Percentiles rank a stretch among this genome's conserved stretches.
phyloP scores from a whole-genome alignment of 2,797 vertebrate genomes.

The Tragelaphus eurycerus region DNA sequence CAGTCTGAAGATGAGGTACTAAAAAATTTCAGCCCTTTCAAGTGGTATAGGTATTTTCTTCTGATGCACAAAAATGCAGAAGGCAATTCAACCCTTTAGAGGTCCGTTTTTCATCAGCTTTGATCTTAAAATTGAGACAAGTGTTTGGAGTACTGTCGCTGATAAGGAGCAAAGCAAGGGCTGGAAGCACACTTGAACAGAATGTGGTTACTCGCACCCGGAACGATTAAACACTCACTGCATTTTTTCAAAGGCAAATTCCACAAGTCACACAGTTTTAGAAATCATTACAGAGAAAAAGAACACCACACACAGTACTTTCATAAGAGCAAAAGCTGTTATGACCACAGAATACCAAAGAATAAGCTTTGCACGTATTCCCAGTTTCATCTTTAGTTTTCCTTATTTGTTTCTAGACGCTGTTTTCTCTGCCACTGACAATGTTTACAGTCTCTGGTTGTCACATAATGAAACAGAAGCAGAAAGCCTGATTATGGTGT shows the following conservation, averaged over 20 bases:
- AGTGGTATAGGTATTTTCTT: conserved; percentile 77
- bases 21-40: conserved; percentile 76
- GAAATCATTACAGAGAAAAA: conserved; percentile 64
- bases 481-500: conserved; percentile 31
- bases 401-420: conserved; percentile 65
- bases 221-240: conserved; percentile 81
- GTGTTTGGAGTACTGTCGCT: conserved; percentile 81
- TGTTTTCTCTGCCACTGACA: conserved; percentile 64
- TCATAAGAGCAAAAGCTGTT: conserved; percentile 67
- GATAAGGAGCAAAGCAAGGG: conserved; percentile 82
- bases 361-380: conserved; percentile 59
- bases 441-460: conserved; percentile 56
- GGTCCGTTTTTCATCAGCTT: conserved; percentile 83
- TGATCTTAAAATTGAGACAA: conserved; percentile 84
- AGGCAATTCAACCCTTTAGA: conserved; percentile 80
- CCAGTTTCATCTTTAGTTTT: conserved; percentile 68
- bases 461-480: conserved; percentile 63
- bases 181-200: conserved; percentile 80
- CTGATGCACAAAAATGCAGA: conserved; percentile 79
- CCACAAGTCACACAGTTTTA: conserved; percentile 66
- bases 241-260: conserved; percentile 81
- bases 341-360: conserved; percentile 70
- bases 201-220: conserved; percentile 81
- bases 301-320: conserved; percentile 48
- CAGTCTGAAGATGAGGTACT: conserved; percentile 71